Evolutionary conservation across 2,113 vertebrate genomes (phyloP), one percentile per base, ranked within the genome.

Genomic region (Atrichornis clamosus): DNA sequence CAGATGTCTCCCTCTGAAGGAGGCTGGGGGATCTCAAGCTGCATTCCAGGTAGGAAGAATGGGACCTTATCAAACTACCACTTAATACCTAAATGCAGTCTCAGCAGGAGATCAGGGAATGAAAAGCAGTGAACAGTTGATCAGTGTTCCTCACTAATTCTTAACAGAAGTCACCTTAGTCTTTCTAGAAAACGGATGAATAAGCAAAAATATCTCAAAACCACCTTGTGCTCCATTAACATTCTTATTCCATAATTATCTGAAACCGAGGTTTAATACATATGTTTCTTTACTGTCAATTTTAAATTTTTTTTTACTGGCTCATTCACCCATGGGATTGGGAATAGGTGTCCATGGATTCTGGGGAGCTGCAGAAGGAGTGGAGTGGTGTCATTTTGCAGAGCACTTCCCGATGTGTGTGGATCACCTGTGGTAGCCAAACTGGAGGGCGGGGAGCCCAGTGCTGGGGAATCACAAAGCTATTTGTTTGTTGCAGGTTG

Each of bases 401-500:
- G 70, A 77, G n/a, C 15, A 62, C 32, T 46, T 83, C 81, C 41
- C 60, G 65, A 41, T 70, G 30, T 8, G 2, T 6, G 5, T 32
- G 42, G 55, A 44, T 60, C 33, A 11, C 21, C 23, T 13, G 28
- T 21, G 13, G 46, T 2, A 70, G 35, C 47, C 47, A 91, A 89
- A 67, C 14, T 72, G 44, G 35, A 91, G 47, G 16, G 27, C 75
- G 19, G 33, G 47, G 44, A 78, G 23, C 56, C 13, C 64, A 44
- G 1, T 46, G 10, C 37, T 59, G 33, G 32, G 24, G 53, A 60
- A 53, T 42, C 2, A 3, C 37, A 32, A 50, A 62, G 75, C 68
- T 84, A 73, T 90, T 96, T 96, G 46, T 91, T 91, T 93, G 88
- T 84, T 91, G 64, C 24, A 92, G 44, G 52, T 47, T 95, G 76